A percentile compares a stretch with the other conserved stretches of the same genome.
These are phyloP conservation scores for Cichladusa arquata DNA, from an alignment of 2,113 vertebrate species.

Conservation along the genomic window DNA sequence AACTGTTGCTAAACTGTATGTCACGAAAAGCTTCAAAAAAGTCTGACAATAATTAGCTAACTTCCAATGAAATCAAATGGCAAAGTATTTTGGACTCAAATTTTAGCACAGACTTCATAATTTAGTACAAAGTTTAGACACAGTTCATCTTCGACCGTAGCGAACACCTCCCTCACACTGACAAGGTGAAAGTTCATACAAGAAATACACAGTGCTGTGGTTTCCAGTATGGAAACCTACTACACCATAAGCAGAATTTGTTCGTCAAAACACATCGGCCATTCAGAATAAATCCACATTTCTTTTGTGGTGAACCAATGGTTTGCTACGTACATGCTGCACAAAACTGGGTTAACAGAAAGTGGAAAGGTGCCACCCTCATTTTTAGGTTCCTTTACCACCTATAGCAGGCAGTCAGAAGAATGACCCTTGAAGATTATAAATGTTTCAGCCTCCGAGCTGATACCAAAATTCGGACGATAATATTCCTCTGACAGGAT, in stretches of 20 bases:
- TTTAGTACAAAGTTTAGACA: not conserved
- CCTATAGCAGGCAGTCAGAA: accelerated
- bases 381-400: not conserved
- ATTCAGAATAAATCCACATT: not conserved
- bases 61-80: not conserved
- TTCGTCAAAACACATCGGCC: not conserved
- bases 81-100: not conserved
- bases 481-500: accelerated
- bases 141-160: not conserved
- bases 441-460: not conserved
- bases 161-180: not conserved
- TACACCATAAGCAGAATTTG: not conserved
- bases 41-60: not conserved
- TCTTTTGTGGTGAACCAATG: not conserved
- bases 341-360: not conserved
- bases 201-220: not conserved
- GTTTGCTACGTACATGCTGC: not conserved
- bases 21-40: not conserved
- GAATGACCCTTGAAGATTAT: accelerated
- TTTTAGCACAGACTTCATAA: not conserved
- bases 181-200: not conserved
- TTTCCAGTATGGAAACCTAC: not conserved
- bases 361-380: not conserved
- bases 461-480: not conserved
- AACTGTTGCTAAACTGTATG: not conserved